Base-by-base conservation (phyloP, 2,113 vertebrate species). In the Chrysochloris asiatica region DNA sequence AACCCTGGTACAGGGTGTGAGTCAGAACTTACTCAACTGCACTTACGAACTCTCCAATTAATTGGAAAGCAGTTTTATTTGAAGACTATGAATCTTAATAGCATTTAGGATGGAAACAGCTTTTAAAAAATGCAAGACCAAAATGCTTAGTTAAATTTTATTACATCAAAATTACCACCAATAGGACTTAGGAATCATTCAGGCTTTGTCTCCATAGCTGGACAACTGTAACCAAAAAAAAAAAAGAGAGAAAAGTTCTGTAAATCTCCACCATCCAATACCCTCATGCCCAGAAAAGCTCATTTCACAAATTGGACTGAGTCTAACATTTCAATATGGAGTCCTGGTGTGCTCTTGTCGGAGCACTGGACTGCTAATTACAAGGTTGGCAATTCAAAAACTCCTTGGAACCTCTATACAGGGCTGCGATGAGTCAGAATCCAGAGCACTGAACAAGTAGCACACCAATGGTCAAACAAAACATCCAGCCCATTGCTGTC, bases 181-280 rank as follows among this genome's bases (percentile, higher is more conserved):
- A 26, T 33, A 43, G 30, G 14, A 69, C 13, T 69, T n/a, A 24
- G 17, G 8, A 41, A 65, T 72, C 63, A 80, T 90, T 22, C 41
- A 16, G 16, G 36, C 41, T 54, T 79, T 73, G 45, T 83, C 86
- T 92, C 83, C 80, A 84, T 19, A 77, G 41, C 43, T 67, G 71
- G 43, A 71, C 16, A 95, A 80, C 96, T 96, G 92, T 77, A 92
- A n/a, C n/a, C n/a, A n/a, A n/a, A n/a, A n/a, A n/a, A n/a, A n/a
- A 89, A 91, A 36, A 82, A 72, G 36, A 94, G 94, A 95, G 3
- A 52, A 79, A 93, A 89, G 54, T 0, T 30, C 43, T 67, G 16
- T 91, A 69, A 93, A 59, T 89, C 24, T 56, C 79, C 41, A 84
- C 28, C 19, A 86, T 72, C 38, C 21, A 38, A 45, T 69, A 81